Percentiles rank a stretch among this genome's conserved stretches.
Evolutionary conservation across 2,888 invertebrate genomes (phyloP).

Genomic region (Hymenopus coronatus): DNA sequence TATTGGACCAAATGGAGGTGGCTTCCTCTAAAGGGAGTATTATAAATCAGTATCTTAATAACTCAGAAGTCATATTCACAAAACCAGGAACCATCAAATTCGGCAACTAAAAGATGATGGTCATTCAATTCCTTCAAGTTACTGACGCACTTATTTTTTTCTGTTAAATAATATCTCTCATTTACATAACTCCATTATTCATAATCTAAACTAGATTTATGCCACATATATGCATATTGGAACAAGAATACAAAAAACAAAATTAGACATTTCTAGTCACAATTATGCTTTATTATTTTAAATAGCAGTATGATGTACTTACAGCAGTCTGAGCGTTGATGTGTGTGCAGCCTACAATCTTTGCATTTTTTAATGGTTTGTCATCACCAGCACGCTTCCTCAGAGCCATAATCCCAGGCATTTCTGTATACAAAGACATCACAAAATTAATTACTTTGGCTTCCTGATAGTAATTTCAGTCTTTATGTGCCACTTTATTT

Average conservation of each 20-base stretch:
- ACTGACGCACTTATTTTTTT: too few species aligned
- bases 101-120: too few species aligned
- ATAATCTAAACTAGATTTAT: too few species aligned
- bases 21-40: too few species aligned
- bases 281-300: background rate
- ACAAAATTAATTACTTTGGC: background rate
- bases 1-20: too few species aligned
- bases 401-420: constrained; percentile 96
- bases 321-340: constrained; percentile 98
- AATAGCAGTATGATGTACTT: constrained; percentile 39
- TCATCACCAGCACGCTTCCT: constrained; percentile 89
- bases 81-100: too few species aligned
- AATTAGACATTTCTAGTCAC: background rate
- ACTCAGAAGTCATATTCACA: too few species aligned
- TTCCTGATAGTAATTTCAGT: too few species aligned
- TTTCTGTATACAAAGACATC: constrained; percentile 61
- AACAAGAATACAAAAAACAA: background rate
- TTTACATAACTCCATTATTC: too few species aligned
- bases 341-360: constrained; percentile 96
- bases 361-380: constrained; percentile 92
- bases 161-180: too few species aligned
- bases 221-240: background rate
- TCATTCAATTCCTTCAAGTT: too few species aligned
- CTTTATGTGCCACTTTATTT: background rate
- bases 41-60: too few species aligned